A percentile compares a stretch with the other conserved stretches of the same genome.
These are phyloP conservation scores for Procambarus virginalis DNA, from an alignment of 1,140 invertebrate species.

Conservation along the genomic window DNA sequence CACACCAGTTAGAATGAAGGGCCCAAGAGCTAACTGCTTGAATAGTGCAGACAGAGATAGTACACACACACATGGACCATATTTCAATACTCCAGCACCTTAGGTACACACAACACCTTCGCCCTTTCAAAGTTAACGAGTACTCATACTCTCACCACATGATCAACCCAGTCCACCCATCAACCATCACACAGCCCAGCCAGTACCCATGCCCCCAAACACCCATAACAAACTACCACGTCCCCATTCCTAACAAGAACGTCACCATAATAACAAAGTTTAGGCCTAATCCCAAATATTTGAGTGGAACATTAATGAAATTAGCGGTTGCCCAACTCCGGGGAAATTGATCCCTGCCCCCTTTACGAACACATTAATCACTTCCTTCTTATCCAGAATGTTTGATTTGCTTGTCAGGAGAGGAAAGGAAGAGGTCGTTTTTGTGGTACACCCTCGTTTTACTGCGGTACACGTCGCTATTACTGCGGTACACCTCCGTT, in stretches of 20 bases:
- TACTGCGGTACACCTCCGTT: too few relatives aligned
- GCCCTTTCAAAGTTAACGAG: too few relatives aligned
- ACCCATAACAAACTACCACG: neutral
- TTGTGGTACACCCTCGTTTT: too few relatives aligned
- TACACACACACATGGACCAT: neutral
- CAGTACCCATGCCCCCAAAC: neutral
- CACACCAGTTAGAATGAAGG: too few relatives aligned
- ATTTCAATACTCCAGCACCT: too few relatives aligned
- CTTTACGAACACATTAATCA: constrained; percentile 35
- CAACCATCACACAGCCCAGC: neutral
- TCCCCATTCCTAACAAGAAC: neutral
- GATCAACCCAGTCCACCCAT: too few relatives aligned
- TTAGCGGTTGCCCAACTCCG: constrained; percentile 19
- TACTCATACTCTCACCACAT: neutral
- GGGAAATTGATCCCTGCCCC: constrained; percentile 11
- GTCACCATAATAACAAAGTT: constrained; percentile 17
- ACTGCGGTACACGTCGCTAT: too few relatives aligned
- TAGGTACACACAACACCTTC: too few relatives aligned
- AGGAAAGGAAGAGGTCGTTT: too few relatives aligned
- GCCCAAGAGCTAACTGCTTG: too few relatives aligned
- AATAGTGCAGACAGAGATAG: too few relatives aligned
- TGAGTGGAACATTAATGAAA: constrained; percentile 40
- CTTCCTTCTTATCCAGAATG: neutral
- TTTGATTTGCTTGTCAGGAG: too few relatives aligned
- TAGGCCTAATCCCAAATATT: constrained; percentile 53